Evolutionary conservation across 1,140 invertebrate species (phyloP).

Genomic region (Drosophila aff.): DNA sequence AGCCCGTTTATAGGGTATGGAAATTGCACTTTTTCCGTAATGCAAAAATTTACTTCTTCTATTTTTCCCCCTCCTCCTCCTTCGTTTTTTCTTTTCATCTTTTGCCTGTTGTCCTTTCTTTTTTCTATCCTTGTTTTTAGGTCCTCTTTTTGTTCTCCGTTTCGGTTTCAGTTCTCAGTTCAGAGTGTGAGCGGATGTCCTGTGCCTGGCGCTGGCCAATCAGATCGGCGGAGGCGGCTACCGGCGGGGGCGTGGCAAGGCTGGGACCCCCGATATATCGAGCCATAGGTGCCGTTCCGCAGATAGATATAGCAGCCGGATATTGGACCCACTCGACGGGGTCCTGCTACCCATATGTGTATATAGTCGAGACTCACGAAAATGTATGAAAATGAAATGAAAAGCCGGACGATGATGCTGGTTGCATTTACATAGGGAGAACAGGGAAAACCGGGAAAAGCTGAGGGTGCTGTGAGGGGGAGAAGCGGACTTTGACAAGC

Average conservation of each 20-base stretch:
- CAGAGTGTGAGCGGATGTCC: constrained; percentile 20
- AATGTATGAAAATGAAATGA: constrained; percentile 8
- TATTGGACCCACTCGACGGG: constrained; percentile 20
- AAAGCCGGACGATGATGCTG: constrained; percentile 27
- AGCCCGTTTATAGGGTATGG: constrained; percentile 25
- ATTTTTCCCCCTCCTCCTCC: neutral
- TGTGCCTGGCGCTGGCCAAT: constrained; percentile 50
- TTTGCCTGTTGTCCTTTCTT: constrained; percentile 11
- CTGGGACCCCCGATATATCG: constrained; percentile 37
- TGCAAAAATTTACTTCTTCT: constrained; percentile 10
- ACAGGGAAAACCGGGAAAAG: too few species aligned
- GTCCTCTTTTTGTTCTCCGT: constrained; percentile 16
- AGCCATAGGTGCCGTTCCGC: constrained; percentile 37
- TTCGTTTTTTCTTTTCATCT: constrained; percentile 20
- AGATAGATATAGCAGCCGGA: constrained; percentile 28
- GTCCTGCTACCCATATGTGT: neutral
- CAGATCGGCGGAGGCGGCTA: constrained; percentile 55
- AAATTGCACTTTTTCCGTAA: constrained; percentile 35
- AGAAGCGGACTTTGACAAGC: constrained; percentile 41
- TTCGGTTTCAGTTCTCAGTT: neutral
- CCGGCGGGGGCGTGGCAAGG: constrained; percentile 66
- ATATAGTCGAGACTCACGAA: constrained; percentile 15
- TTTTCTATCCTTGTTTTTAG: constrained; percentile 17
- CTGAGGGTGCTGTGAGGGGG: neutral
- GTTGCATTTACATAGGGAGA: constrained; percentile 38